A percentile compares a stretch with the other conserved stretches of the same genome.
Evolutionary conservation across 2,888 invertebrate species (phyloP).

Genomic region (Metalampra italica): DNA sequence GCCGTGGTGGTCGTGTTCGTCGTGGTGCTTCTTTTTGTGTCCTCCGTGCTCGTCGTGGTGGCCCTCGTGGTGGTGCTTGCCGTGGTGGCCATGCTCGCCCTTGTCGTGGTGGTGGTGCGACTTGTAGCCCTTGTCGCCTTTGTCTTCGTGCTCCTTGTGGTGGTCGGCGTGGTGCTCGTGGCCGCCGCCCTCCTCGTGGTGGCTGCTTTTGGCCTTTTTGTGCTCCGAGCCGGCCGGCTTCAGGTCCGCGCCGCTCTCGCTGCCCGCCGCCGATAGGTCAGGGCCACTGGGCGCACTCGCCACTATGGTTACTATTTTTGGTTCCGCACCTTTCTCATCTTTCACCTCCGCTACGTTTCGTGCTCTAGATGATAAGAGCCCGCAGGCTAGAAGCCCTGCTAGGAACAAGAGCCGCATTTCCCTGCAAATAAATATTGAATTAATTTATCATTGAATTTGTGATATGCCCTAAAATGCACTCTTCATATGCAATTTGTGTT

Average conservation of each 20-base stretch:
- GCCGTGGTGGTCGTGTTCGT: conserved; percentile 85
- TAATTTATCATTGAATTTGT: neutral
- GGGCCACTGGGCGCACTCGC: conserved; percentile 6
- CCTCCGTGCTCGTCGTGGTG: conserved; percentile 88
- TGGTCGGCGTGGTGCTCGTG: conserved; percentile 83
- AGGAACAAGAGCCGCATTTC: conserved; percentile 55
- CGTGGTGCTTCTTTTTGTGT: conserved; percentile 89
- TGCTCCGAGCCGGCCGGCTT: conserved; percentile 73
- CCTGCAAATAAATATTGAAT: conserved; percentile 23
- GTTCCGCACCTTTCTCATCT: conserved; percentile 34
- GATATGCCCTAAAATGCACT: neutral
- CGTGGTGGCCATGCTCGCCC: conserved; percentile 87
- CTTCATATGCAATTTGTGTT: neutral
- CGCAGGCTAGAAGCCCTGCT: conserved; percentile 47
- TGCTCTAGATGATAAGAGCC: conserved; percentile 39
- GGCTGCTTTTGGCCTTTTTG: conserved; percentile 64
- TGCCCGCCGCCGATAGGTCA: conserved; percentile 19
- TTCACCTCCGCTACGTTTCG: conserved; percentile 49
- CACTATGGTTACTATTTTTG: conserved; percentile 14
- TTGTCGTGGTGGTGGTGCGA: conserved; percentile 87
- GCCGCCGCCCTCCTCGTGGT: conserved; percentile 83
- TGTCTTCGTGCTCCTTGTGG: conserved; percentile 84
- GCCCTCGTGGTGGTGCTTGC: conserved; percentile 87
- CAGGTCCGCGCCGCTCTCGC: conserved; percentile 42
- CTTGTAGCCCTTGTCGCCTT: conserved; percentile 89